Percentiles rank a stretch among this genome's conserved stretches.
These are phyloP conservation scores for Ditylenchus dipsaci DNA, from an alignment of 1,140 invertebrate genomes.

Conservation along the genomic window DNA sequence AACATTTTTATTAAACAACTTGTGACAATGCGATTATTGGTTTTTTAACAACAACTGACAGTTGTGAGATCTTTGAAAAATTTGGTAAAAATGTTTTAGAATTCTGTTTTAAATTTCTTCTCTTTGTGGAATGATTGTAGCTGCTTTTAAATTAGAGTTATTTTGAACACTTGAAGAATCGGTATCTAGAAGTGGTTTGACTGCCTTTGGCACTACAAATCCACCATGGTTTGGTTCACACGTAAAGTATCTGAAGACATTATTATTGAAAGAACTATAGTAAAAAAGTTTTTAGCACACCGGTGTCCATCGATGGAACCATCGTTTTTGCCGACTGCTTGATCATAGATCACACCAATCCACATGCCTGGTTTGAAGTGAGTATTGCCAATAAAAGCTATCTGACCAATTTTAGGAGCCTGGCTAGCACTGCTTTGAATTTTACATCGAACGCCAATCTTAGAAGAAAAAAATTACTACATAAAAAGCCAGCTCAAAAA, in stretches of 20 bases:
- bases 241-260: conserved; percentile 21
- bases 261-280: not conserved
- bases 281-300: conserved; percentile 6
- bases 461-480: not conserved
- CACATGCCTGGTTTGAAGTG: conserved; percentile 30
- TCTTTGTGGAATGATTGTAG: no score
- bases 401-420: conserved; percentile 7
- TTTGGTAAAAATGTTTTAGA: no score
- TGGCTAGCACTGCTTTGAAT: conserved; percentile 5
- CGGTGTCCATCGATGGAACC: conserved; percentile 31
- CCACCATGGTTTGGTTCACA: conserved; percentile 24
- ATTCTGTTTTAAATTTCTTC: no score
- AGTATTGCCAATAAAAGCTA: conserved; percentile 27
- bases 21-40: no score
- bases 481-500: no score
- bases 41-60: no score
- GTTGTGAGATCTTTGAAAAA: no score
- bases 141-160: no score
- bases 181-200: not conserved
- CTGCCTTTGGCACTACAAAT: conserved; percentile 21
- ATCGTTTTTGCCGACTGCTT: conserved; percentile 28
- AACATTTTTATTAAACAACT: no score
- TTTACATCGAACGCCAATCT: conserved; percentile 29
- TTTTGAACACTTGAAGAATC: no score
- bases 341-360: conserved; percentile 34